These are phyloP conservation scores for Apamea epomidion DNA, from an alignment of 2,888 invertebrate species.

Conservation along the genomic window DNA sequence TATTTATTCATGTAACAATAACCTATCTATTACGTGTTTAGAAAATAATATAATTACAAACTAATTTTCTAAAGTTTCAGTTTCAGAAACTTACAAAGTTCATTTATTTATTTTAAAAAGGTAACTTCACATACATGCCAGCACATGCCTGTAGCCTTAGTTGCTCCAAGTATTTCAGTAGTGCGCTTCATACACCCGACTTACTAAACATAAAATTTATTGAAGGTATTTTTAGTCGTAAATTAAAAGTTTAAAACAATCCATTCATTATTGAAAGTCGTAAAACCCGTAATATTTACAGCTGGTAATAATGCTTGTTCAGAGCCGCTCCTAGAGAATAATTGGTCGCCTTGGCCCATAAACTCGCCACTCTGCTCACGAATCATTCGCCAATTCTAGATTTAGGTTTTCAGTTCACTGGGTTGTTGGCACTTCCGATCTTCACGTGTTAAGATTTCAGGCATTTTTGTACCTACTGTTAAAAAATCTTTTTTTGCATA, in stretches of 20 bases:
- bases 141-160: no score
- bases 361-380: constrained; percentile 80
- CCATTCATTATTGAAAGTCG: constrained; percentile 67
- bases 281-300: constrained; percentile 72
- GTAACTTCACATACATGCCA: not conserved
- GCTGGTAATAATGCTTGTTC: constrained; percentile 69
- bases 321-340: constrained; percentile 75
- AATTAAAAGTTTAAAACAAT: constrained; percentile 49
- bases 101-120: not conserved
- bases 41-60: not conserved
- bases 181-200: not conserved
- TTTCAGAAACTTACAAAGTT: not conserved
- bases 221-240: constrained; percentile 43
- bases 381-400: constrained; percentile 88
- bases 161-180: constrained; percentile 16
- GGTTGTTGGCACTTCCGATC: constrained; percentile 85
- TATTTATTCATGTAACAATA: no score
- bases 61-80: not conserved
- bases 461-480: constrained; percentile 21
- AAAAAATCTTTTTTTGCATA: not conserved
- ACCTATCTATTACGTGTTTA: not conserved
- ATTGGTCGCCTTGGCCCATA: constrained; percentile 89
- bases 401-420: constrained; percentile 90
- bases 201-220: constrained; percentile 26
- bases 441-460: constrained; percentile 62